Evolutionary conservation across 2,888 invertebrate species (phyloP).

Genomic region (Labia minor): DNA sequence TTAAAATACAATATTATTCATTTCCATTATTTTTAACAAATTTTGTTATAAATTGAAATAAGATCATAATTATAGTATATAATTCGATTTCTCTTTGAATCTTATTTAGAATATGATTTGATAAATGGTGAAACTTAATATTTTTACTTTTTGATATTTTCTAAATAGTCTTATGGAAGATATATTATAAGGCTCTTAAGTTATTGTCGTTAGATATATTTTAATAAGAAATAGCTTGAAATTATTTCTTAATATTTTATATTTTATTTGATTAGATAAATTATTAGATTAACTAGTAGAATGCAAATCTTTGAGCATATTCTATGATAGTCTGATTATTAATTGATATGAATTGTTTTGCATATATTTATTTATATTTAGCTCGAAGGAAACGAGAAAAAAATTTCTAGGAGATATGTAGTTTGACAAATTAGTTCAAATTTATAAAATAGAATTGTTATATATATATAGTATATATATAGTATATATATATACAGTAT

Average conservation of each 20-base stretch:
- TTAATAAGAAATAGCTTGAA: constrained; percentile 6
- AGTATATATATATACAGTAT: no score
- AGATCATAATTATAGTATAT: neutral
- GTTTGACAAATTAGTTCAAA: neutral
- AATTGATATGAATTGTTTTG: neutral
- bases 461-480: no score
- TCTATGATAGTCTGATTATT: neutral
- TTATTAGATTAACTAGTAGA: neutral
- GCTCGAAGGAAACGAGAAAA: neutral
- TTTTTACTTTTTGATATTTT: neutral
- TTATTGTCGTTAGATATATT: constrained; percentile 13
- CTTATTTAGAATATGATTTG: neutral
- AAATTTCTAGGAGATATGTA: neutral
- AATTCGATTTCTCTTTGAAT: neutral
- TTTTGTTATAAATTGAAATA: neutral
- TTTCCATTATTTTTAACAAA: neutral
- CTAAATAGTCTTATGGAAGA: constrained; percentile 13
- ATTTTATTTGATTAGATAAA: neutral
- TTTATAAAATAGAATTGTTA: neutral
- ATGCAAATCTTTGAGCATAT: constrained; percentile 8
- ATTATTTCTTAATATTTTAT: neutral
- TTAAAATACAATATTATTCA: neutral
- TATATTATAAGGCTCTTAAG: neutral
- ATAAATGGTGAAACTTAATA: neutral
- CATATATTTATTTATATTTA: neutral